Evolutionary conservation across 1,140 invertebrate species (phyloP).

Genomic region (Drosophila kurseongensis): DNA sequence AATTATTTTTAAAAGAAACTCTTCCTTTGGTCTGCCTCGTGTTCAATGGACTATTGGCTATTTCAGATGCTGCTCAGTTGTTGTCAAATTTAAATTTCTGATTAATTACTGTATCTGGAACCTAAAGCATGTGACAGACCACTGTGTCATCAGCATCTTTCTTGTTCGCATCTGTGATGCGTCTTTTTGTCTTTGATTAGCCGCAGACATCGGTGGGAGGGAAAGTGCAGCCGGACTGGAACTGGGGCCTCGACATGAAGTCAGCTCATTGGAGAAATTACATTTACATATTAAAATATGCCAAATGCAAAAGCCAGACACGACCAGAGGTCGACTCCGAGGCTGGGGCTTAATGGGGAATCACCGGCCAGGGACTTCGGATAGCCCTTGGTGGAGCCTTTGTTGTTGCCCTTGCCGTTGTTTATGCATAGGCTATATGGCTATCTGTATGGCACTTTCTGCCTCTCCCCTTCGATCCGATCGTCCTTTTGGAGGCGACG

Average conservation of each 20-base stretch:
- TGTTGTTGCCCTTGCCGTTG: conserved; percentile 58
- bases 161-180: conserved; percentile 30
- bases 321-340: conserved; percentile 6
- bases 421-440: conserved; percentile 58
- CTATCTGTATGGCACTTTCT: conserved; percentile 16
- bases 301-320: conserved; percentile 63
- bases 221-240: neutral
- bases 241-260: conserved; percentile 30
- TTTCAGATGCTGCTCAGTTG: neutral
- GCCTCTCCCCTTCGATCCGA: conserved; percentile 4
- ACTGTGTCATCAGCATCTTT: conserved; percentile 29
- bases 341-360: conserved; percentile 2
- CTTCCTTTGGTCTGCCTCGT: neutral
- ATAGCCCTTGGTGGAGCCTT: conserved; percentile 58
- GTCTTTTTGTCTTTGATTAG: conserved; percentile 77
- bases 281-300: conserved; percentile 83
- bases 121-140: neutral
- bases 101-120: conserved; percentile 2
- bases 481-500: conserved; percentile 44
- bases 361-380: conserved; percentile 13
- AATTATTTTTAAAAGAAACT: neutral
- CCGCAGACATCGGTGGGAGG: conserved; percentile 52
- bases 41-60: neutral
- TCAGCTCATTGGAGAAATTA: conserved; percentile 80
- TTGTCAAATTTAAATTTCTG: neutral